Evolutionary conservation across 1,140 invertebrate species (phyloP), one percentile per base, ranked within the genome.

Genomic region (Rhopalosiphum padi): DNA sequence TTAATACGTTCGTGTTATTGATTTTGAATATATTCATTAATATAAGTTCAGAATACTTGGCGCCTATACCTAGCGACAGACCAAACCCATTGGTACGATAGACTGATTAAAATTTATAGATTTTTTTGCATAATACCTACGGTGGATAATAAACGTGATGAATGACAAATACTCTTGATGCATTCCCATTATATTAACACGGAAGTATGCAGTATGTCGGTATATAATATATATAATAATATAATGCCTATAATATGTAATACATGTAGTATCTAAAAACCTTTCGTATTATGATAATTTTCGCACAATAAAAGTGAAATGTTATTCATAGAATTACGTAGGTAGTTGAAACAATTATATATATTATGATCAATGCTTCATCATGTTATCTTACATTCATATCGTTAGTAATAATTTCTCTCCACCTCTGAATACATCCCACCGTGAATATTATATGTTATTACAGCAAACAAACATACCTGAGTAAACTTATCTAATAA

Each of bases 351-450:
- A 77, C 60, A 77, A 35, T 77, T 77, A 77, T 77, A n/a, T n/a
- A 77, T n/a, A 68, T 68, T 77, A 77, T 77, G 60, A 77, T 77
- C n/a, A n/a, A 77, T 77, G 60, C 60, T 77, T n/a, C n/a, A 77
- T 18, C 60, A 0, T 77, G 15, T 77, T 77, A 77, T 77, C 60
- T 77, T 77, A n/a, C 60, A 68, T 68, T 68, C 60, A 11, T 18
- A 68, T 68, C 15, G 60, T n/a, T 68, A 68, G 60, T n/a, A n/a
- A 68, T 68, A 68, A n/a, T 68, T n/a, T 68, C 30, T 68, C 60
- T n/a, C 25, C 60, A 5, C 30, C 60, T 68, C 15, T n/a, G 30
- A 68, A 68, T n/a, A n/a, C 11, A n/a, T 68, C 60, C 30, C 4
- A n/a, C 1, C 60, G 30, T 68, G 30, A 2, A 30, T 60, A 25